Conservation (phyloP, 30 jellyfish, hydroid and myxozoan species). For the Cassiopea andromeda region DNA sequence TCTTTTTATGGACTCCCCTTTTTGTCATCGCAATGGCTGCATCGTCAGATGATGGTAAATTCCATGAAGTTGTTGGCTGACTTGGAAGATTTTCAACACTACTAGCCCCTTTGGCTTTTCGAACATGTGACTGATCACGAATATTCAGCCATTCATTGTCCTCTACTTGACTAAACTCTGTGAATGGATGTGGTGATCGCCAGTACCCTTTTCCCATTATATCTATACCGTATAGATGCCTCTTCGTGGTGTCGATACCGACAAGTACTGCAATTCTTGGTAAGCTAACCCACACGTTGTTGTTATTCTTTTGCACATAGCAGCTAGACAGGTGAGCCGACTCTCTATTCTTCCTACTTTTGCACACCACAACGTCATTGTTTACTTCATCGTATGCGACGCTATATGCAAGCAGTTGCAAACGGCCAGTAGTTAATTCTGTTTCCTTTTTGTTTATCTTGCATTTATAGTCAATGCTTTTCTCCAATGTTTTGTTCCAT, state of each 20-base stretch:
- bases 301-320: background rate
- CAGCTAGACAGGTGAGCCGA: constrained; percentile 3
- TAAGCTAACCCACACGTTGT: constrained; percentile 6
- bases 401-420: background rate
- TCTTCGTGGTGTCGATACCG: constrained; percentile 12
- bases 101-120: constrained; percentile 14
- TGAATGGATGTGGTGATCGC: background rate
- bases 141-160: constrained; percentile 51
- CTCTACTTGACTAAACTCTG: constrained; percentile 2
- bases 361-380: constrained; percentile 1
- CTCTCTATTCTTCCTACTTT: background rate
- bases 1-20: constrained; percentile 13
- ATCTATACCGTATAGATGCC: constrained; percentile 16
- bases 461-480: constrained; percentile 2
- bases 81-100: constrained; percentile 25
- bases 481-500: background rate
- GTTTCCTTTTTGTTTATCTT: background rate
- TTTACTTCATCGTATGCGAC: constrained; percentile 2
- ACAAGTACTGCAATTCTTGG: constrained; percentile 11
- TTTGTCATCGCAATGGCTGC: constrained; percentile 32
- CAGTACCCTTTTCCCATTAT: constrained; percentile 1
- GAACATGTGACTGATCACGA: constrained; percentile 26
- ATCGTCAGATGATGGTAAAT: constrained; percentile 33
- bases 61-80: constrained; percentile 17
- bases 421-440: background rate